Evolutionary conservation across 1,140 invertebrate genomes (phyloP), one percentile per base, ranked within the genome.

Genomic region (Galendromus occidentalis): DNA sequence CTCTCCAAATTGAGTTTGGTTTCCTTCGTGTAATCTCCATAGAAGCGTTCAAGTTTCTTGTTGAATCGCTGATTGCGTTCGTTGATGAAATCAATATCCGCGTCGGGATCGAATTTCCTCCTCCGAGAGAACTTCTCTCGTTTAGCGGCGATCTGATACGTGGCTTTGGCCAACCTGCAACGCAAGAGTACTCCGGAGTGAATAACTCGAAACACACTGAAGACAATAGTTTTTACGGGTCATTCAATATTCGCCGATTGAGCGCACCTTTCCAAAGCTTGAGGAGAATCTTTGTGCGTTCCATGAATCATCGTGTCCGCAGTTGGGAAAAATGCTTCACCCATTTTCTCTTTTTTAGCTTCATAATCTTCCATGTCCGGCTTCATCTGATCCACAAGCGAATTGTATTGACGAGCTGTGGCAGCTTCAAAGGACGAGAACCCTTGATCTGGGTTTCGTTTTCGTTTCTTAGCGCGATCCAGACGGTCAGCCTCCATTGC

Each of bases 71-170:
- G 91, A 77, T 99, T 99, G 69, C 91, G 83, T 74, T 98, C 94
- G 76, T 99, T 99, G 72, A 99, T 99, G 74, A 95, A 99, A 78
- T 98, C 94, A 77, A 99, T 96, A 75, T 98, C 94, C 2, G 91
- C 93, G 79, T 98, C 95, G 72, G 95, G 91, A 79, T 99, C 96
- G 73, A 94, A 91, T 69, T 85, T 91, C 67, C 95, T 80, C 69
- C 95, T 82, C 70, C 95, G 80, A 6, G 91, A 96, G 75, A 91
- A 98, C 73, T 94, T 96, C 51, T 88, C 84, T 67, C 93, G 80
- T 75, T 94, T 96, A 1, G 88, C 82, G 73, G 94, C 90, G 76
- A 65, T 67, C 64, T 42, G 30, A 64, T 66, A 51, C 20, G 41
- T 66, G 17, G 33, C 51, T 25, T 59, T 59, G 12, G 51, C n/a